Evolutionary conservation across 2,888 invertebrate genomes (phyloP), one percentile per base, ranked within the genome.

Genomic region (Trimorus sp.): DNA sequence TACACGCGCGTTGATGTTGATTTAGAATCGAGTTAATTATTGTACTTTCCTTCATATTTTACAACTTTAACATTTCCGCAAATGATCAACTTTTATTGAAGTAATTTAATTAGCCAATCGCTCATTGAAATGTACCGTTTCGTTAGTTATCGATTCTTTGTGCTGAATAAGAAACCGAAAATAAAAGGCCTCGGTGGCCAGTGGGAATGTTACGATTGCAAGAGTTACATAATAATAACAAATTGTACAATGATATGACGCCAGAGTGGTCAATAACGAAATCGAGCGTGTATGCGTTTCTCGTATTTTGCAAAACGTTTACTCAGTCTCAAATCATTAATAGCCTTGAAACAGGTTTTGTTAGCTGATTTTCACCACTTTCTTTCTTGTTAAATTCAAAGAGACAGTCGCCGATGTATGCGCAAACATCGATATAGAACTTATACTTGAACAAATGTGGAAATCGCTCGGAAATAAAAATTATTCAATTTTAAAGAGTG

Each of bases 311-410:
- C 59, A 71, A 79, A 74, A 54, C 26, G 38, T 78, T 74, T 38
- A 74, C 56, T 58, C 60, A 26, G 37, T 16, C 37, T 49, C 53
- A 70, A 74, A 68, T 69, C 58, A 68, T 76, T 45, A 73, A 63
- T 48, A 75, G 60, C 71, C 49, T 75, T 71, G 77, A 82, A 89
- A 89, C 89, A 77, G 83, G 88, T 89, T 89, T 87, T 83, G 82
- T 83, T 82, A 69, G 62, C 70, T 56, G 78, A 83, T 89, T 90
- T 89, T 89, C 90, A 87, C 90, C 87, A 86, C 90, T 90, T 90
- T 90, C 90, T 88, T 90, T 83, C 78, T 73, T 71, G 69, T 71
- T 63, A 66, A 83, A 62, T 54, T 70, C 49, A 77, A 77, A 70
- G 82, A 40, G 70, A 75, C 69, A 59, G 49, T 73, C 62, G 36